Conservation (phyloP, 2,888 invertebrate genomes). For the Alsophila aescularia region DNA sequence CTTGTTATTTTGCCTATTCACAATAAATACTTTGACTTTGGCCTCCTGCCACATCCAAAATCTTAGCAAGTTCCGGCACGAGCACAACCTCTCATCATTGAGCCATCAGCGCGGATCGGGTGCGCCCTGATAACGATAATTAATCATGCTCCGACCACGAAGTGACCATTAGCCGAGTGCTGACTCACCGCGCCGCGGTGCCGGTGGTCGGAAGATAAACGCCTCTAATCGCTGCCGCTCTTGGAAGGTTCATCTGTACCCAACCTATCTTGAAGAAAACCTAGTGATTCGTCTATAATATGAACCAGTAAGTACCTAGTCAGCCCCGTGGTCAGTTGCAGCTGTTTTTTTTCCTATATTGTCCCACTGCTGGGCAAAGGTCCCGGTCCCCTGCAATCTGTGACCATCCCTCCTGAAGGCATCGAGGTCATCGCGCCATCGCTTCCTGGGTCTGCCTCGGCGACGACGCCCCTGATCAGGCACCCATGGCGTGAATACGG, state of each 20-base stretch:
- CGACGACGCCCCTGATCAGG: too few species aligned
- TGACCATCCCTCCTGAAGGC: too few species aligned
- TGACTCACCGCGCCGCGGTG: conserved; percentile 71
- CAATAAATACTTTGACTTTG: too few species aligned
- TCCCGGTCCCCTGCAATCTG: too few species aligned
- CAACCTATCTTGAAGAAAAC: background rate
- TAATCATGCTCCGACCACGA: conserved; percentile 69
- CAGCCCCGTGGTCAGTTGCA: too few species aligned
- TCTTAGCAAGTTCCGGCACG: conserved; percentile 31
- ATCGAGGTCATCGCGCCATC: too few species aligned
- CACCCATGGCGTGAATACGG: too few species aligned
- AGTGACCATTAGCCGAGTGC: conserved; percentile 77
- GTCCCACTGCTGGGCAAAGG: too few species aligned
- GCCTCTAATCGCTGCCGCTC: conserved; percentile 45
- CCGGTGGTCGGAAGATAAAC: conserved; percentile 65
- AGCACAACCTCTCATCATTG: conserved; percentile 70
- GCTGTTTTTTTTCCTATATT: too few species aligned
- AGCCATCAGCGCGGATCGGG: conserved; percentile 67
- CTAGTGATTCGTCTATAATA: background rate
- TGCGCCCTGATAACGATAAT: conserved; percentile 74
- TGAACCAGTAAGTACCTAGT: too few species aligned
- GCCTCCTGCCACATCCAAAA: conserved; percentile 35
- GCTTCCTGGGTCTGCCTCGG: too few species aligned
- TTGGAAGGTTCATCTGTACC: conserved; percentile 8
- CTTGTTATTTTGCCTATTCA: too few species aligned